Conservation (phyloP, 1,140 invertebrate genomes). For the Chlorops oryzae region DNA sequence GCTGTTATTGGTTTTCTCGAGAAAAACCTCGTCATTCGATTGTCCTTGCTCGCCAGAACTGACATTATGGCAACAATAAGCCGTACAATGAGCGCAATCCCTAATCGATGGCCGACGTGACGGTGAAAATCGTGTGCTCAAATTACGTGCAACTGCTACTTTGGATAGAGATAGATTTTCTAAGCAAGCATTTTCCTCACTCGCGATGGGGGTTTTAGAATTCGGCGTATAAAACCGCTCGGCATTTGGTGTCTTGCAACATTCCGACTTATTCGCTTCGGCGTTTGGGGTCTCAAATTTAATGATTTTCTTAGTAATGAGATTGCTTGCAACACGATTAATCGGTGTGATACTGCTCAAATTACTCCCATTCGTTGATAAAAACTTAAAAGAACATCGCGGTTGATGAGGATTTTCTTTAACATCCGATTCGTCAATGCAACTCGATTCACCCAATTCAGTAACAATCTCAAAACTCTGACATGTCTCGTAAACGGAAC, state of each 20-base stretch:
- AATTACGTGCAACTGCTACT: constrained; percentile 22
- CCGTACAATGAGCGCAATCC: constrained; percentile 14
- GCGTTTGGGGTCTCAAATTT: constrained; percentile 34
- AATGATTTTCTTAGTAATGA: constrained; percentile 38
- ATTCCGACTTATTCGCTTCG: constrained; percentile 1
- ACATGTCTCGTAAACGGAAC: constrained; percentile 41
- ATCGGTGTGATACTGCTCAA: constrained; percentile 36
- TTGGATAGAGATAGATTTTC: too few species aligned
- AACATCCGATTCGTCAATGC: too few species aligned
- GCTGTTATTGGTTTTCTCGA: constrained; percentile 12
- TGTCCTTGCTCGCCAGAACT: constrained; percentile 1
- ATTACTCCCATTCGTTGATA: too few species aligned
- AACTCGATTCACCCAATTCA: constrained; percentile 15
- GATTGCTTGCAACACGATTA: constrained; percentile 23
- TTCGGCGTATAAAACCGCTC: constrained; percentile 39
- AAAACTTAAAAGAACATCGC: too few species aligned
- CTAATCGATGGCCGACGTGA: constrained; percentile 27
- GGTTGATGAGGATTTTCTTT: too few species aligned
- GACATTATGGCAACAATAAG: constrained; percentile 26
- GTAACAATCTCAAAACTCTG: constrained; percentile 40
- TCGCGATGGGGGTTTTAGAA: constrained; percentile 18
- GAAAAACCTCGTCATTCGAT: constrained; percentile 31
- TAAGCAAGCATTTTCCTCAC: too few species aligned
- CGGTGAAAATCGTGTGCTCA: constrained; percentile 24
- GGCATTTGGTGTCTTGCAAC: constrained; percentile 10